Evolutionary conservation across 2,888 invertebrate species (phyloP).

Genomic region (Stenodera caucasica): DNA sequence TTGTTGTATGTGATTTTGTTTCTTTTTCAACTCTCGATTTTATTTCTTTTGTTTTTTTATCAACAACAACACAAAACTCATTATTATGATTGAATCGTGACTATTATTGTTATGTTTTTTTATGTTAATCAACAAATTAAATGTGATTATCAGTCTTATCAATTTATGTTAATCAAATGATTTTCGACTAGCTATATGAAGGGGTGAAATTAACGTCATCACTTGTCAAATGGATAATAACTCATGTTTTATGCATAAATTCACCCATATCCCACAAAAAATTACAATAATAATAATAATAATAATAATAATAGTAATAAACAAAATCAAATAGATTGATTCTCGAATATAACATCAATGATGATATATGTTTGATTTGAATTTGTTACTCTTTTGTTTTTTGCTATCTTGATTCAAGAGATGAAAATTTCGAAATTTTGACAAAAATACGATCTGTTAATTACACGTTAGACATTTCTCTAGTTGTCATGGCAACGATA

Average conservation of each 20-base stretch:
- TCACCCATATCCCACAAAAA: constrained; percentile 39
- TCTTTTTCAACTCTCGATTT: neutral
- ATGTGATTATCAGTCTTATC: constrained; percentile 4
- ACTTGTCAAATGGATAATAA: constrained; percentile 50
- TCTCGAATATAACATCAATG: too few relatives aligned
- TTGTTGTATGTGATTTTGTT: neutral
- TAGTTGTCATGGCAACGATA: too few relatives aligned
- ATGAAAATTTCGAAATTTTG: too few relatives aligned
- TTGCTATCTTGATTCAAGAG: constrained; percentile 42
- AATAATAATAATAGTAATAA: neutral
- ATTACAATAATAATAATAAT: constrained; percentile 20
- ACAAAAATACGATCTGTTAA: too few relatives aligned
- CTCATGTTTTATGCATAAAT: constrained; percentile 50
- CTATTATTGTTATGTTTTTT: neutral
- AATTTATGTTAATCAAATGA: neutral
- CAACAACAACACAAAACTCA: neutral
- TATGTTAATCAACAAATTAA: constrained; percentile 4
- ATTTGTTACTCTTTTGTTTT: constrained; percentile 49
- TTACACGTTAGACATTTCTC: too few relatives aligned
- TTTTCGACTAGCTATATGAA: neutral
- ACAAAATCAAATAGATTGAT: too few relatives aligned
- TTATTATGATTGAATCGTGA: neutral
- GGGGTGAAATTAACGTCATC: constrained; percentile 41
- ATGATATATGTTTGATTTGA: constrained; percentile 48
- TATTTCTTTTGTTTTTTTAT: neutral